Conservation (phyloP, 2,113 vertebrate species). For the Tretioscincus oriximinensis region DNA sequence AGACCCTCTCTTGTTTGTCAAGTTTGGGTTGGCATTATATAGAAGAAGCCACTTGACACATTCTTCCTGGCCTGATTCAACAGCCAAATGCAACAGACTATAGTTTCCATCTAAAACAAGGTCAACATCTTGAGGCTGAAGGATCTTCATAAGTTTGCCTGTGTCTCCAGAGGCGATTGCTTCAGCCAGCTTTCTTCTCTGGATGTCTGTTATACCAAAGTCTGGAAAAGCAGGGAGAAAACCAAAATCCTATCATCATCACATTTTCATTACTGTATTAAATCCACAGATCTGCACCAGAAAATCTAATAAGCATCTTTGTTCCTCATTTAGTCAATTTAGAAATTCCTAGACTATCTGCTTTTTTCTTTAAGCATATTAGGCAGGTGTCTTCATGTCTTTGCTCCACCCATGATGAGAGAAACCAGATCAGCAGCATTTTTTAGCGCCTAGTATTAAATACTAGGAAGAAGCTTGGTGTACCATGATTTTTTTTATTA, state of each 20-base stretch:
- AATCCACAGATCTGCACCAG: not conserved
- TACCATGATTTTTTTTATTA: not conserved
- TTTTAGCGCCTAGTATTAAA: not conserved
- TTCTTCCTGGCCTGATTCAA: constrained; percentile 87
- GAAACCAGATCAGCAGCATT: not conserved
- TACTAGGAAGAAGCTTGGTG: not conserved
- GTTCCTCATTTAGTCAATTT: not conserved
- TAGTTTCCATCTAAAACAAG: constrained; percentile 85
- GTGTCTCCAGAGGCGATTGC: constrained; percentile 89
- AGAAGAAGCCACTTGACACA: constrained; percentile 92
- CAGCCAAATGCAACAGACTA: constrained; percentile 89
- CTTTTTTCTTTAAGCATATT: not conserved
- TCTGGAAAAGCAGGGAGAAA: constrained; percentile 68
- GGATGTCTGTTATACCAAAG: constrained; percentile 82
- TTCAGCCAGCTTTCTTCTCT: constrained; percentile 89
- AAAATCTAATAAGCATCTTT: not conserved
- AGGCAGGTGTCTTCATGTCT: not conserved
- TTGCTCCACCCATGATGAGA: not conserved
- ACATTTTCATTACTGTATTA: not conserved
- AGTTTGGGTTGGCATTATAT: constrained; percentile 89
- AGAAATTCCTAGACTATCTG: not conserved
- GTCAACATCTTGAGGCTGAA: constrained; percentile 97
- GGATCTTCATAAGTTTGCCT: constrained; percentile 94
- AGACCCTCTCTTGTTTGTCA: constrained; percentile 82
- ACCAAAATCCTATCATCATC: not conserved